These are phyloP conservation scores for Psittacula echo DNA, from an alignment of 2,797 vertebrate genomes.

Conservation along the genomic window DNA sequence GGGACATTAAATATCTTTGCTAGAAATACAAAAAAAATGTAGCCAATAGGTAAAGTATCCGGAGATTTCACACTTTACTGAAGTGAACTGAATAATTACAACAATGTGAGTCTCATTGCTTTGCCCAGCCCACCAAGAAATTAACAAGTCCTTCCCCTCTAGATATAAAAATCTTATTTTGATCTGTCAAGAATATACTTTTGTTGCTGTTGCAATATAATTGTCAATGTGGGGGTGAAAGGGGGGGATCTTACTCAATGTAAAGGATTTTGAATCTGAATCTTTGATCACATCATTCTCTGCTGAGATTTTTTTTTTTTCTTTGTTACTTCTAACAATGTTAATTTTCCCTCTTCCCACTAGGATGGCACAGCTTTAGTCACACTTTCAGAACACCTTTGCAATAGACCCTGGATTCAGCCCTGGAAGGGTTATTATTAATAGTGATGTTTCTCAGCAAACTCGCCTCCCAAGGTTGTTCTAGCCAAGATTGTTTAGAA, in stretches of 20 bases:
- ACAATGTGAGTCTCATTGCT: slow-evolving; percentile 48
- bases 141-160: slow-evolving; percentile 52
- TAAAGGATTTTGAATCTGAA: neutral
- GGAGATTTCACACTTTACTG: slow-evolving; percentile 60
- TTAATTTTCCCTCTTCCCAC: neutral
- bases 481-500: slow-evolving; percentile 75
- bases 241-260: neutral
- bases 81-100: slow-evolving; percentile 67
- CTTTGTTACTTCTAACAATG: neutral
- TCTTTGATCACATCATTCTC: slow-evolving; percentile 16
- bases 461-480: slow-evolving; percentile 65
- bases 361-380: neutral
- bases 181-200: neutral
- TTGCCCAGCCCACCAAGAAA: slow-evolving; percentile 48
- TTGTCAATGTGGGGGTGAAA: neutral
- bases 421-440: slow-evolving; percentile 39
- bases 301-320: neutral
- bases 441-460: slow-evolving; percentile 22
- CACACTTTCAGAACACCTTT: neutral
- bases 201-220: neutral
- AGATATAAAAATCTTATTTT: slow-evolving; percentile 41
- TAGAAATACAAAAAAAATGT: neutral
- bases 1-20: slow-evolving; percentile 18
- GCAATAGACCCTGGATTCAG: neutral
- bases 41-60: slow-evolving; percentile 41